Base-by-base conservation (phyloP, 2,888 invertebrate genomes). In the Diarsia dahlii region DNA sequence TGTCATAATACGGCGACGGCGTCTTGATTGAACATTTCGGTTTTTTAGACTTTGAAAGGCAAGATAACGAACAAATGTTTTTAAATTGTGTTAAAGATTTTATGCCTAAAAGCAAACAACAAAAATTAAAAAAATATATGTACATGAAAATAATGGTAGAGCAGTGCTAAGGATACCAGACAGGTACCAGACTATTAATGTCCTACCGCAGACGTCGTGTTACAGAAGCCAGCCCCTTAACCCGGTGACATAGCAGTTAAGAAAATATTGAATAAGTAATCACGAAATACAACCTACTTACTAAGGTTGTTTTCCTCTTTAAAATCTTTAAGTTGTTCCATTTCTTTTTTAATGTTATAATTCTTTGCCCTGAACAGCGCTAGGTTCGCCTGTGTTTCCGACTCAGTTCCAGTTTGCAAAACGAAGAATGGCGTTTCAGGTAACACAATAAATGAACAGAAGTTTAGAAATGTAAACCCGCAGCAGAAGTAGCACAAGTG, bases 341-440 rank as follows among this genome's bases (percentile, higher is more conserved):
- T 85, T 85, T 95, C 95, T 1, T 74, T 78, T 0, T 91, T 86
- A 3, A 92, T 54, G 48, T 93, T 81, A 63, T 92, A 93, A 13
- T 85, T 74, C 0, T 71, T 70, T 0, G 90, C 85, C 72, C 95
- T 89, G 71, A 94, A 93, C 60, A 85, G 89, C 48, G 77, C 87
- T 10, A 95, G 81, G 0, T 82, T 66, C 0, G 46, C 66, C 63
- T 80, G 84, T 0, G 93, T 90, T 0, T 86, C 74, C 2, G 88
- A 89, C 0, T 81, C 76, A 0, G 76, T 84, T 0, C 85, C 82
- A 18, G 85, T 90, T 78, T 93, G 77, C 0, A 95, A 88, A 1
- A 92, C 58, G 65, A 81, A 95, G 80, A 94, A 93, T 0, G 95
- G 95, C 0, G 94, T 92, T 74, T 95, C 95, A 1, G 93, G 89